Conservation (phyloP, 1,140 invertebrate genomes). For the honey bee (Apis mellifera) region Amel_HAv3.1 CM009939.2:9054501-9055000, state of each 20-base stretch:
- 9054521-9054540: conserved; percentile 2
- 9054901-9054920: no score
- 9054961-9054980: no score
- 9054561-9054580: background rate
- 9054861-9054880: no score
- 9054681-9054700: background rate
- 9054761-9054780: no score
- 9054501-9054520: conserved; percentile 10
- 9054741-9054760: background rate
- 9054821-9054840: background rate
- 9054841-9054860: background rate
- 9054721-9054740: conserved; percentile 4
- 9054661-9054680: background rate
- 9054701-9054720: background rate
- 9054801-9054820: background rate
- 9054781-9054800: background rate
- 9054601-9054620: background rate
- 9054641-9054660: background rate
- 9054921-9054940: no score
- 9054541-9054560: conserved; percentile 35
- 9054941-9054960: no score
- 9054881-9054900: no score
- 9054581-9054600: no score
- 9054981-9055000: no score
- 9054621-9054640: background rate